Evolutionary conservation across 2,797 vertebrate species (phyloP).

Genomic region (Jordanella pulchra): DNA sequence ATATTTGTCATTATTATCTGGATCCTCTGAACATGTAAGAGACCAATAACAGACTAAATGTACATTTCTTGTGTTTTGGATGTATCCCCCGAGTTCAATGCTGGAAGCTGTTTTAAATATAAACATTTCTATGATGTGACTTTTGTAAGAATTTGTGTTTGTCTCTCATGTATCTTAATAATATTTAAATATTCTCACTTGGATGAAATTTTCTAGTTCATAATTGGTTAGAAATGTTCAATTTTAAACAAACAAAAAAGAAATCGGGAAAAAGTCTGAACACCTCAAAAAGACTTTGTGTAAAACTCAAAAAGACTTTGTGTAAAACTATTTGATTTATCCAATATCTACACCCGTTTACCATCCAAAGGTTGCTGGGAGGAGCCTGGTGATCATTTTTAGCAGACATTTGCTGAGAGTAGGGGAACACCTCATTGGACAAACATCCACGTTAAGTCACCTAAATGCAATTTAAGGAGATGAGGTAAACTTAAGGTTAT

Average conservation of each 20-base stretch:
- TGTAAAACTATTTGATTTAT: too few relatives aligned
- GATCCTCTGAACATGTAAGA: slow-evolving; percentile 38
- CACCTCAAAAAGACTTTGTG: too few relatives aligned
- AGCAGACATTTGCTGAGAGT: too few relatives aligned
- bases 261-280: too few relatives aligned
- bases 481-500: too few relatives aligned
- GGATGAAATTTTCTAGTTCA: background rate
- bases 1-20: slow-evolving; percentile 22
- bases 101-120: slow-evolving; percentile 42
- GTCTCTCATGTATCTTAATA: background rate
- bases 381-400: too few relatives aligned
- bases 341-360: too few relatives aligned
- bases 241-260: background rate
- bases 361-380: too few relatives aligned
- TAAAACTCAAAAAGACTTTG: too few relatives aligned
- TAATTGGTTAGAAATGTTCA: background rate
- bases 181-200: background rate
- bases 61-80: slow-evolving; percentile 15
- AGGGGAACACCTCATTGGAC: too few relatives aligned
- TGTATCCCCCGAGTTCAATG: slow-evolving; percentile 22
- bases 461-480: too few relatives aligned
- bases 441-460: too few relatives aligned
- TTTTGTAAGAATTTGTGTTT: slow-evolving; percentile 31
- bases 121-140: slow-evolving; percentile 59
- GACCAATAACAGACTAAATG: slow-evolving; percentile 29